These are phyloP conservation scores for Ooceraea biroi DNA, from an alignment of 1,140 invertebrate genomes.

Conservation along the genomic window DNA sequence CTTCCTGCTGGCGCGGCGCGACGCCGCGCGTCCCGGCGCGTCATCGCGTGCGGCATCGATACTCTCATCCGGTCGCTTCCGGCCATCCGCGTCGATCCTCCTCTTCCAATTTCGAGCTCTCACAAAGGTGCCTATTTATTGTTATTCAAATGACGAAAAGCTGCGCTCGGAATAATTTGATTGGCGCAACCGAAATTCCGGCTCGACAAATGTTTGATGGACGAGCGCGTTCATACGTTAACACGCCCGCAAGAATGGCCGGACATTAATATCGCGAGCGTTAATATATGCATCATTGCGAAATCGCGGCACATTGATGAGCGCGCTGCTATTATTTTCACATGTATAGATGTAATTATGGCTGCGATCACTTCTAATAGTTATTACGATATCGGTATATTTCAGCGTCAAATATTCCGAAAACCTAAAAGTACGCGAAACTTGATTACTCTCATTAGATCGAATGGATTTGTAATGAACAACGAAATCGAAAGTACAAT, in stretches of 20 bases:
- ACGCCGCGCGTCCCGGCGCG: neutral
- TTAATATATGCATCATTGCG: neutral
- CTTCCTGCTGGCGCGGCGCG: neutral
- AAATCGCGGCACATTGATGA: neutral
- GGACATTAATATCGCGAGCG: neutral
- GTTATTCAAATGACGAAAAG: slow-evolving; percentile 63
- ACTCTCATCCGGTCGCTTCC: slow-evolving; percentile 30
- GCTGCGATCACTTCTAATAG: neutral
- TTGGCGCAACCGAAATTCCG: slow-evolving; percentile 52
- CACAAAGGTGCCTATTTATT: slow-evolving; percentile 58
- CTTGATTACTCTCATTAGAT: neutral
- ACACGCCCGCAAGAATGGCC: neutral
- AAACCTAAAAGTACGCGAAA: neutral
- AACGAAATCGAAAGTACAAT: neutral
- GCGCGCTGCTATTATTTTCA: slow-evolving; percentile 2
- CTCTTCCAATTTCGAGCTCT: slow-evolving; percentile 31
- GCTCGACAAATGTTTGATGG: slow-evolving; percentile 36
- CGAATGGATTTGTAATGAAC: neutral
- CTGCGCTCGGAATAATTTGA: slow-evolving; percentile 16
- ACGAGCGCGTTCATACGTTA: neutral
- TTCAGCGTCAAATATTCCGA: neutral
- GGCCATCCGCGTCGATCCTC: neutral
- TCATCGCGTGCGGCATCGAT: slow-evolving; percentile 37
- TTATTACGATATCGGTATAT: neutral
- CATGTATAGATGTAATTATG: neutral